phyloP scores from a whole-genome alignment of 2,888 invertebrate genomes.

The Tholera decimalis region DNA sequence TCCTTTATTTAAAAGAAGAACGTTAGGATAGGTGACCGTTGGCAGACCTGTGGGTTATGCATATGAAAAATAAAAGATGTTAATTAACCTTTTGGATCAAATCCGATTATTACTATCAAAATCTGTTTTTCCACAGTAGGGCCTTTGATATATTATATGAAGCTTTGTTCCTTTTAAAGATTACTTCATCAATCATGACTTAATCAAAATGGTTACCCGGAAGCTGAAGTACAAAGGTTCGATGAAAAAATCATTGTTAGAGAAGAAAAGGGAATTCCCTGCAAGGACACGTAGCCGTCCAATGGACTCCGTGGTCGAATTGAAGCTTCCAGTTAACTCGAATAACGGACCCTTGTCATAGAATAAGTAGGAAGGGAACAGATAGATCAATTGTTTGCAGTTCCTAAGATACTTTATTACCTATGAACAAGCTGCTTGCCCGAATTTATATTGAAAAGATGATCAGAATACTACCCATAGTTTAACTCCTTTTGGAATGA shows the following conservation, averaged over 20 bases:
- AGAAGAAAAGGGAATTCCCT: conserved; percentile 61
- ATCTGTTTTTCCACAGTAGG: no score
- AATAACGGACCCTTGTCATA: conserved; percentile 71
- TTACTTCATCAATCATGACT: conserved; percentile 3
- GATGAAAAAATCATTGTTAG: conserved; percentile 46
- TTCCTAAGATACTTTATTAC: neutral
- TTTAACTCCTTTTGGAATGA: neutral
- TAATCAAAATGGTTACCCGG: neutral
- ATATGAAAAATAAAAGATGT: no score
- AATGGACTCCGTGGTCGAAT: conserved; percentile 78
- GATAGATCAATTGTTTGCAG: conserved; percentile 2
- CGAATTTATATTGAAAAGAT: neutral
- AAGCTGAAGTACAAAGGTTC: conserved; percentile 16
- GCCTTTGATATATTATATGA: no score
- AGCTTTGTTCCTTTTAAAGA: conserved; percentile 4
- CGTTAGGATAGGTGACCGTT: no score
- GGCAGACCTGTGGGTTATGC: no score
- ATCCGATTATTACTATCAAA: no score
- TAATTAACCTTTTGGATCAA: no score
- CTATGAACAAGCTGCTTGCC: neutral
- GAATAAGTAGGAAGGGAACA: conserved; percentile 59
- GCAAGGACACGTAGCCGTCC: conserved; percentile 83
- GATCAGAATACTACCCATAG: neutral
- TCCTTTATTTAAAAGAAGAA: no score
- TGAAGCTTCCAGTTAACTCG: conserved; percentile 74